A percentile compares a stretch with the other conserved stretches of the same genome.
These are phyloP conservation scores for Bettongia penicillata DNA, from an alignment of 2,113 vertebrate species.

Conservation along the genomic window DNA sequence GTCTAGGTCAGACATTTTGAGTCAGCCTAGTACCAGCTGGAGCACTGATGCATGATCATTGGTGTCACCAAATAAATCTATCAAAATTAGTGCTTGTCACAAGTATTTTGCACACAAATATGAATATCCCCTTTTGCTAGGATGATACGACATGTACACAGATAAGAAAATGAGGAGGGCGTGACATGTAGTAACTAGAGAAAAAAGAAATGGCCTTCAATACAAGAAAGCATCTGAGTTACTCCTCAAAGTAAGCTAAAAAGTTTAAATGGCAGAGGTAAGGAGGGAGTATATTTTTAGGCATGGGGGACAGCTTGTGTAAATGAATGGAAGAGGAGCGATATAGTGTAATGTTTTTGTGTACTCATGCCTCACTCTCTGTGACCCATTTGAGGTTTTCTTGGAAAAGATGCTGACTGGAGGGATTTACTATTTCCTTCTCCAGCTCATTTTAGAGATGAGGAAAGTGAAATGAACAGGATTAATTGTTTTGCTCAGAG, in stretches of 20 bases:
- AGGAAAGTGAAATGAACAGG: neutral
- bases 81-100: neutral
- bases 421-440: neutral
- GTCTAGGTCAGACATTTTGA: neutral
- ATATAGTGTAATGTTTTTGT: neutral
- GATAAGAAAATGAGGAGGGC: neutral
- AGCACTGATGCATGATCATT: neutral
- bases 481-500: no score
- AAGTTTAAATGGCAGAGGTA: neutral
- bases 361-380: neutral
- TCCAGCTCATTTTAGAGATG: neutral
- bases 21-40: neutral
- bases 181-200: neutral
- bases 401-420: neutral
- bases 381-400: neutral
- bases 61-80: neutral
- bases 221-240: neutral
- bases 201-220: neutral
- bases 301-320: neutral
- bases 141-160: neutral
- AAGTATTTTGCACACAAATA: neutral
- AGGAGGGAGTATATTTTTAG: neutral
- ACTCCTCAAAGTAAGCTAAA: neutral
- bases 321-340: neutral
- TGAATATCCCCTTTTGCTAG: neutral